Base-by-base conservation (phyloP, 1,140 invertebrate species). In the Epicauta chinensis region DNA sequence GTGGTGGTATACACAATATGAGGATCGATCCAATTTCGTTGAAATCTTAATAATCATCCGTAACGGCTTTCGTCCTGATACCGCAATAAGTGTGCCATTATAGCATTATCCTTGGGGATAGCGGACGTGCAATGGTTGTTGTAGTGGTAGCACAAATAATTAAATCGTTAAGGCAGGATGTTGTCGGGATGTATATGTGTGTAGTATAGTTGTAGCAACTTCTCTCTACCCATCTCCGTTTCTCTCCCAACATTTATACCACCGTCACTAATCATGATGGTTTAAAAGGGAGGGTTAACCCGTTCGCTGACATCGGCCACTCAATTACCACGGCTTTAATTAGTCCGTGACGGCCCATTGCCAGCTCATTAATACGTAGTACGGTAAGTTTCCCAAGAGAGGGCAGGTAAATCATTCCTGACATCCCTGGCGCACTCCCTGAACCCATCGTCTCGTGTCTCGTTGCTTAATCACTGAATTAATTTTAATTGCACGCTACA, bases 271-370 rank as follows among this genome's bases (percentile, higher is more conserved):
- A 64, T 64, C 58, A 64, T 56, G 54, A 48, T 53, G 62, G 60
- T 59, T 62, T 58, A 60, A 55, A 51, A 34, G 63, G 59, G 51
- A 56, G 61, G 61, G 61, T 64, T 65, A 63, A 63, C 60, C 53
- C 59, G 57, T 59, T 55, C 59, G 61, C 64, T 66, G 64, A 66
- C 64, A 65, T 65, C 59, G 63, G 62, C 64, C 63, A 65, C 64
- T 66, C 64, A 66, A 66, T 66, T 66, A 66, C 63, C 59, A 46
- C 53, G 56, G 62, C 63, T 63, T 66, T 66, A 66, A 66, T 66
- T 66, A 65, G 62, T 64, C 64, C 59, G 62, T 66, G 62, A 66
- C 64, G 64, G 62, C 55, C 64, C 64, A 66, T 66, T 66, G 64
- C 64, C 61, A 63, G 64, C 64, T 66, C 64, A 65, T 66, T 66